Evolutionary conservation across 2,888 invertebrate species (phyloP).

Genomic region (Phengaris alcon): DNA sequence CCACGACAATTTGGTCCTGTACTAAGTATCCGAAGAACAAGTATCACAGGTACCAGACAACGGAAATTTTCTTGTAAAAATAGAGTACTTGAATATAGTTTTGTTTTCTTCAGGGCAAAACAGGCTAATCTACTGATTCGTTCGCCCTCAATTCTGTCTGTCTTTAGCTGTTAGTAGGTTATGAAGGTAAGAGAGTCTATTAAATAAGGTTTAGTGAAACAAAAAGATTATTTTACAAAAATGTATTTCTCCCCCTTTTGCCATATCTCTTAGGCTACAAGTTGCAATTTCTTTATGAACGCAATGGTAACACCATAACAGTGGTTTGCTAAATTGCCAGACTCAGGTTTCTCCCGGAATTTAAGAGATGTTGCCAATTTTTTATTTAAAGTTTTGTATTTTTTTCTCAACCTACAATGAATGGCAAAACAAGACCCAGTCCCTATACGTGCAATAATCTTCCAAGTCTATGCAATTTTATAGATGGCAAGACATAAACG

Average conservation of each 20-base stretch:
- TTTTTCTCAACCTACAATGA: neutral
- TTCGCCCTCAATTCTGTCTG: too few relatives aligned
- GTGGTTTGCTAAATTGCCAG: constrained; percentile 49
- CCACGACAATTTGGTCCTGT: too few relatives aligned
- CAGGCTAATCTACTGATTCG: too few relatives aligned
- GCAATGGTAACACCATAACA: constrained; percentile 76
- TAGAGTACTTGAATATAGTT: too few relatives aligned
- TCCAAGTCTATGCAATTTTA: constrained; percentile 50
- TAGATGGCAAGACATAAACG: constrained; percentile 77
- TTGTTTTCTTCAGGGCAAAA: too few relatives aligned
- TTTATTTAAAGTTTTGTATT: neutral
- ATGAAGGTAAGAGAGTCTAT: too few relatives aligned
- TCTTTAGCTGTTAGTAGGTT: too few relatives aligned
- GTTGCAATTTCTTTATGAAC: constrained; percentile 66
- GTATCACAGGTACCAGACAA: too few relatives aligned
- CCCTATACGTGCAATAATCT: constrained; percentile 30
- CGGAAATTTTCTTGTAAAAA: too few relatives aligned
- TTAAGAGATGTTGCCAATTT: constrained; percentile 9
- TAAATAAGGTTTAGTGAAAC: constrained; percentile 47
- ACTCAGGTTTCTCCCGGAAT: constrained; percentile 41
- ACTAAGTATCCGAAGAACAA: too few relatives aligned
- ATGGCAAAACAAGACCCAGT: constrained; percentile 13
- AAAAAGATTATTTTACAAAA: constrained; percentile 67
- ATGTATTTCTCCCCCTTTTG: constrained; percentile 70
- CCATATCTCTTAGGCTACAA: constrained; percentile 71